Conservation (phyloP, 1,140 invertebrate species). For the Anastatus disparis region DNA sequence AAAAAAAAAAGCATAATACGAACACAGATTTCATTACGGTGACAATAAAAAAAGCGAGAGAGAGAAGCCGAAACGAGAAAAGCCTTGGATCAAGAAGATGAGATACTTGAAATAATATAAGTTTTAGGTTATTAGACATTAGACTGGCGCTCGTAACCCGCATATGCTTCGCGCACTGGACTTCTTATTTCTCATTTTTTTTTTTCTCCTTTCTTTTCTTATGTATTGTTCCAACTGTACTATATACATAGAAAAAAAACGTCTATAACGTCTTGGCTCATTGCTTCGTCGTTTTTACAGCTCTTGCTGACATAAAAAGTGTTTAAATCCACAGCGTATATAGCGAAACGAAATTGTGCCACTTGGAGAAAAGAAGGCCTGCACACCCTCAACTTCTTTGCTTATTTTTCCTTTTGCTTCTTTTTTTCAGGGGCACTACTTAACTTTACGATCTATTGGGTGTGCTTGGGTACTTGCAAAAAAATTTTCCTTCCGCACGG, state of each 20-base stretch:
- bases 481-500: too few species aligned
- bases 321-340: constrained; percentile 44
- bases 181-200: too few species aligned
- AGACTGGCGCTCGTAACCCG: constrained; percentile 26
- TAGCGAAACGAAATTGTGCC: constrained; percentile 42
- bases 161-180: constrained; percentile 19
- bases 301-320: constrained; percentile 45
- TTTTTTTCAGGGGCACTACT: constrained; percentile 46
- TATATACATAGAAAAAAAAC: background rate
- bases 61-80: too few species aligned
- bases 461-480: too few species aligned
- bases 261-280: constrained; percentile 45
- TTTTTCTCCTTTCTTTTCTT: too few species aligned
- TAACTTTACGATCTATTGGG: constrained; percentile 56
- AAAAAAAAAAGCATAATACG: too few species aligned
- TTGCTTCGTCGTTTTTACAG: constrained; percentile 49
- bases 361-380: too few species aligned
- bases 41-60: constrained; percentile 20
- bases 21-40: constrained; percentile 30
- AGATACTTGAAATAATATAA: constrained; percentile 23
- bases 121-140: constrained; percentile 26
- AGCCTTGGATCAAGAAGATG: background rate
- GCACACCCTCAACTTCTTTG: background rate
- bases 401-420: too few species aligned
- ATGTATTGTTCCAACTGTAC: background rate